Evolutionary conservation across 2,113 vertebrate genomes (phyloP), one percentile per base, ranked within the genome.

Genomic region (Marcusenius ussheri): DNA sequence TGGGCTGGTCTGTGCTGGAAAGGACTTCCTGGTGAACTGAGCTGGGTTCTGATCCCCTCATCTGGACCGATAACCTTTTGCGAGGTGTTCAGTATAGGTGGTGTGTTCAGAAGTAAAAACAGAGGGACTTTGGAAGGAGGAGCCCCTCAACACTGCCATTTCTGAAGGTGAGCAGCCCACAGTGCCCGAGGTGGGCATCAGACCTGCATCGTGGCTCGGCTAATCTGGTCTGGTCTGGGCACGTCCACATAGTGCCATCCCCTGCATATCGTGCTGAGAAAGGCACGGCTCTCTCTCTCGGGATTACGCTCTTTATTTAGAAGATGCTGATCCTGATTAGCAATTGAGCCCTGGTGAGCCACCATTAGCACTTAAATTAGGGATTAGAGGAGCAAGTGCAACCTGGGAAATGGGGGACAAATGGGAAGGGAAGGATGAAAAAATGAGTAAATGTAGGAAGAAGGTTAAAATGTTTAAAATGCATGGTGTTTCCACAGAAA

Each of bases 141-240:
- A 11, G 27, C 31, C 31, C 24, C 24, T n/a, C 58, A 66, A 10
- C 21, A 8, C 58, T n/a, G 24, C 24, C 21, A 62, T 62, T 62
- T n/a, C 58, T 74, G 27, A 31, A 13, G 11, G 15, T 39, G 70
- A 31, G 11, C 11, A 31, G 31, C 13, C 13, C 27, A 17, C 70
- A 39, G 13, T 39, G 70, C 70, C 15, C 1, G 13, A 19, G 31
- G 31, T 39, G 74, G 74, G 13, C 31, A 80, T 42, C 46, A 39
- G 45, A 39, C 17, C n/a, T 27, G 9, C 62, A 70, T 70, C 27
- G 10, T 70, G n/a, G 62, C 62, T 70, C 62, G 3, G n/a, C 62
- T 92, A 92, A 90, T 90, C 92, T 89, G 86, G 39, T 74, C 91
- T 92, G 90, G 90, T 91, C 58, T 90, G 90, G 47, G 53, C 77